A percentile compares a stretch with the other conserved stretches of the same genome.
Conservation (phyloP, 2,797 vertebrate species). For the Leuciscus waleckii region DNA sequence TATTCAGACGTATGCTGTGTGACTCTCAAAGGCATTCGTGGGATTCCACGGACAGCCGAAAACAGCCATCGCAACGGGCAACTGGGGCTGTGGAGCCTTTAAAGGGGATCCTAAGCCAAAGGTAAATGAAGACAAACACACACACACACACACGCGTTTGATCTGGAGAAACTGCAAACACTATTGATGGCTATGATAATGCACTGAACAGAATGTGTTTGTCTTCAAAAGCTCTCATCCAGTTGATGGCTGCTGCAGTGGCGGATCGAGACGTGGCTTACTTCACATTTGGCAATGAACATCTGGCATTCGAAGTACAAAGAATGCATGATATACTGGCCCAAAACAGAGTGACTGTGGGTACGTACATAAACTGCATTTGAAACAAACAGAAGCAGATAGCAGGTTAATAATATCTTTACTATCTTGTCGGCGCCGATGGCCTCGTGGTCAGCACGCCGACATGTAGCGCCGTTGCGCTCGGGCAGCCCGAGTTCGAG, state of each 20-base stretch:
- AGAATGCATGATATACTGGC: constrained; percentile 64
- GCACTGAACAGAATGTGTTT: background rate
- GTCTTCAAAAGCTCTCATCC: constrained; percentile 71
- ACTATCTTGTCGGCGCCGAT: too few species aligned
- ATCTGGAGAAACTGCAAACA: background rate
- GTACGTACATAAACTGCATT: constrained; percentile 63
- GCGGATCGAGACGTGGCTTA: constrained; percentile 68
- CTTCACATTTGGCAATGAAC: constrained; percentile 70
- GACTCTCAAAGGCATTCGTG: constrained; percentile 73
- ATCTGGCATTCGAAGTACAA: constrained; percentile 50
- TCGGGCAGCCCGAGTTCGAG: too few species aligned
- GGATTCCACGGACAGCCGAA: constrained; percentile 61
- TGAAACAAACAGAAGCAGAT: background rate
- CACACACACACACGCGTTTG: background rate
- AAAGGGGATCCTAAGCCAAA: constrained; percentile 77
- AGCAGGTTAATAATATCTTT: too few species aligned
- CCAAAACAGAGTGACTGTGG: constrained; percentile 61
- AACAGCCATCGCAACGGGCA: constrained; percentile 77
- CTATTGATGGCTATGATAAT: background rate
- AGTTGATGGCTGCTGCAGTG: constrained; percentile 78
- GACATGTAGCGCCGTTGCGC: too few species aligned
- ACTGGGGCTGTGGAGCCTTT: constrained; percentile 81
- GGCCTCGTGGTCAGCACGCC: too few species aligned
- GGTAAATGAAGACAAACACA: constrained; percentile 64
- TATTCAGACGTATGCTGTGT: background rate